phyloP scores from a whole-genome alignment of 2,888 invertebrate genomes.

The Torymus texanus region DNA sequence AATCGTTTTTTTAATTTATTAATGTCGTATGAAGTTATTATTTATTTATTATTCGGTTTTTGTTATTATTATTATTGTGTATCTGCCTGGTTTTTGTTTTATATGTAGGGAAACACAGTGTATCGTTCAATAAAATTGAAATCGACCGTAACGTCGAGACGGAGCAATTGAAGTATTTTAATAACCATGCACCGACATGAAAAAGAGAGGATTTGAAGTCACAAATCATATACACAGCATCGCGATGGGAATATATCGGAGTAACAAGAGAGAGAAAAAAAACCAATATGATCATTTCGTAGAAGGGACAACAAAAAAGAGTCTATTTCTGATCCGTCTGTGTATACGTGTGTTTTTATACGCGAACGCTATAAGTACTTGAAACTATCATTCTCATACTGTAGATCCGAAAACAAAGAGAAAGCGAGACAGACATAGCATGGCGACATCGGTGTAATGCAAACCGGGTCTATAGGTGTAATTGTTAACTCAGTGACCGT shows the following conservation, averaged over 20 bases:
- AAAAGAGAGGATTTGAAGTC: constrained; percentile 13
- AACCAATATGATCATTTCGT: constrained; percentile 40
- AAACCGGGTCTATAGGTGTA: constrained; percentile 30
- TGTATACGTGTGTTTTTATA: constrained; percentile 67
- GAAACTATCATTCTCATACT: constrained; percentile 60
- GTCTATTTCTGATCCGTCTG: constrained; percentile 69
- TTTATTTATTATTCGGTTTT: no score
- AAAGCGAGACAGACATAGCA: constrained; percentile 29
- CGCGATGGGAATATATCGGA: background rate
- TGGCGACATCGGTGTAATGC: constrained; percentile 29
- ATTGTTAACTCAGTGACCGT: constrained; percentile 48
- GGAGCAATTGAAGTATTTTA: background rate
- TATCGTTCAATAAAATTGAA: background rate
- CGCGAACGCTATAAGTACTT: constrained; percentile 62
- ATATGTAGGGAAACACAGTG: no score
- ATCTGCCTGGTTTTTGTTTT: no score
- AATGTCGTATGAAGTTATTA: no score
- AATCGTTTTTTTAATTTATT: background rate
- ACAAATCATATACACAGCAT: constrained; percentile 6
- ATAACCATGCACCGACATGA: constrained; percentile 1
- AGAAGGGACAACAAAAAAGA: constrained; percentile 47
- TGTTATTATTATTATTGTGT: no score
- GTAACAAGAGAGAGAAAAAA: constrained; percentile 1
- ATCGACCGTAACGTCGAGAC: background rate
- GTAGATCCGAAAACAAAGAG: constrained; percentile 51